A percentile compares a stretch with the other conserved stretches of the same genome.
These are phyloP conservation scores for Poecilobothrus nobilitatus DNA, from an alignment of 2,888 invertebrate genomes.

Conservation along the genomic window DNA sequence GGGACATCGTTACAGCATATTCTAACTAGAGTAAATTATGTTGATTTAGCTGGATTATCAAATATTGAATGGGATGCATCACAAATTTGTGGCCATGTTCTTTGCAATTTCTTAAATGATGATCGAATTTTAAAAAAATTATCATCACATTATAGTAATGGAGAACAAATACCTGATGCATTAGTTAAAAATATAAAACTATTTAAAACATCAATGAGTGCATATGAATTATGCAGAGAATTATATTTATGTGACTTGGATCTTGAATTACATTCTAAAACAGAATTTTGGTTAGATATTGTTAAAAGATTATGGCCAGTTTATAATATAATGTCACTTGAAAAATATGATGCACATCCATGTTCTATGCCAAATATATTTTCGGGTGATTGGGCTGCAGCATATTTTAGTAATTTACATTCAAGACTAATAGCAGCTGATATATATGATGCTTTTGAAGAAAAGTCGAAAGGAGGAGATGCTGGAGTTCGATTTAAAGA, in stretches of 20 bases:
- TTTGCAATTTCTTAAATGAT: conserved; percentile 72
- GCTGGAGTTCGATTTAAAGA: conserved; percentile 67
- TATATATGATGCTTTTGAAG: conserved; percentile 68
- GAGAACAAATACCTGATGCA: conserved; percentile 60
- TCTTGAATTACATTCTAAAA: conserved; percentile 66
- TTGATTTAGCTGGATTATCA: conserved; percentile 74
- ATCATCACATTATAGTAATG: conserved; percentile 66
- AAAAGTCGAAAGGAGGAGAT: conserved; percentile 45
- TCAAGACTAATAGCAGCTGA: conserved; percentile 86
- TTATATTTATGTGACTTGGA: conserved; percentile 76
- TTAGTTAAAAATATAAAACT: conserved; percentile 55
- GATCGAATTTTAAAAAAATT: conserved; percentile 52
- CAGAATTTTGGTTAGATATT: conserved; percentile 75
- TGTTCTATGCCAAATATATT: conserved; percentile 79
- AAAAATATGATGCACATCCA: conserved; percentile 73
- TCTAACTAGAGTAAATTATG: conserved; percentile 70
- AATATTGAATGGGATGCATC: conserved; percentile 93
- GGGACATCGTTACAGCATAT: conserved; percentile 82
- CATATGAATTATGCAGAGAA: conserved; percentile 68
- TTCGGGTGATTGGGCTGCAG: conserved; percentile 73
- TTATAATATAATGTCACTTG: conserved; percentile 66
- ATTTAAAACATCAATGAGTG: conserved; percentile 65
- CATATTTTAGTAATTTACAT: conserved; percentile 80
- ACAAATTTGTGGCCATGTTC: conserved; percentile 71
- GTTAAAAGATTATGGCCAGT: conserved; percentile 71